Conservation (phyloP, 35 echinoderm and acorn worm genomes). For the Lytechinus variegatus region DNA sequence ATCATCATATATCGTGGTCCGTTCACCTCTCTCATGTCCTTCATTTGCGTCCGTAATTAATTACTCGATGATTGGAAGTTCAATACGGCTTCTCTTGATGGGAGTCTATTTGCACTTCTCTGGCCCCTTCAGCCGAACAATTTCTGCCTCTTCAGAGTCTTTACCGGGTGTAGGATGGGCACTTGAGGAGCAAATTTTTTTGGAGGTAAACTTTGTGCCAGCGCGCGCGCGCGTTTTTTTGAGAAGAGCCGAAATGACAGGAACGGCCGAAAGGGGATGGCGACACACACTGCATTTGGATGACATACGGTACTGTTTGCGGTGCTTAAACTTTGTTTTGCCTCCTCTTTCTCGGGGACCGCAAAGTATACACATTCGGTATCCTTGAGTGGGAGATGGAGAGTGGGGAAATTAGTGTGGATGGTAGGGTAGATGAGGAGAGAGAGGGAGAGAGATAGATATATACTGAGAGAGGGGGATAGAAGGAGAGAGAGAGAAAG, state of each 20-base stretch:
- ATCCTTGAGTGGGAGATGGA: neutral
- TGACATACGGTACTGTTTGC: neutral
- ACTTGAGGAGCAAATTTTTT: neutral
- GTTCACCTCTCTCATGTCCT: neutral
- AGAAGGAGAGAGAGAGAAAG: no score
- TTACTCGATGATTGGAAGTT: no score
- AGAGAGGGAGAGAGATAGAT: no score
- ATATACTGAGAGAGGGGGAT: no score
- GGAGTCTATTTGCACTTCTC: slow-evolving; percentile 13
- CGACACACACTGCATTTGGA: no score
- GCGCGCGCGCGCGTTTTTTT: no score
- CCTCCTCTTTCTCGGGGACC: neutral
- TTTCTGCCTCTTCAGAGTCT: neutral
- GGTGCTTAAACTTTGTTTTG: slow-evolving; percentile 13
- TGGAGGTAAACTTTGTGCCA: neutral
- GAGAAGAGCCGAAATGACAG: neutral
- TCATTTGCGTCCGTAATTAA: slow-evolving; percentile 9
- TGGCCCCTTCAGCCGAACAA: neutral
- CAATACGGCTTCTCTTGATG: neutral
- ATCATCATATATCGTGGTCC: slow-evolving; percentile 15
- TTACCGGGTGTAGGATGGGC: neutral
- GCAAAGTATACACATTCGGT: slow-evolving; percentile 10
- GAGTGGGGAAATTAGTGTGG: neutral
- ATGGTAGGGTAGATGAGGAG: no score
- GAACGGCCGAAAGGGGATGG: no score